Base-by-base conservation (phyloP, 1,140 invertebrate species). In the Lepeophtheirus salmonis region DNA sequence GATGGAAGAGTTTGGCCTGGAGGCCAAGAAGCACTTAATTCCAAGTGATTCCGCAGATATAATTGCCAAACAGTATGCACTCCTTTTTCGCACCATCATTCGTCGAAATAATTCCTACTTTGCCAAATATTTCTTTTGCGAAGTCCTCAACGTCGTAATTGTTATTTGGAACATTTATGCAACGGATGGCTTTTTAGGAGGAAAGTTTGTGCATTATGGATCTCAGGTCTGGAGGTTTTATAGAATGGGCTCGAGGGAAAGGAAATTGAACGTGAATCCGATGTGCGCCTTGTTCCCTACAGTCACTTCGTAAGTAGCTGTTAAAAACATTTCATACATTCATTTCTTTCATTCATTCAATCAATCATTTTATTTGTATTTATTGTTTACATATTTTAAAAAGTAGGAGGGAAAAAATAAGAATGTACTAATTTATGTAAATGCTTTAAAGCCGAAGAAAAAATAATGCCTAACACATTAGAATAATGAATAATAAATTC, bases 231-330 rank as follows among this genome's bases (percentile, higher is more conserved):
- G 21, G 16, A 22, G 23, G 16, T 22, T 18, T 22, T 54, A 54
- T 22, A 20, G 21, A 22, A n/a, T 14, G 3, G 10, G n/a, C 10
- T 12, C 10, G 10, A 10, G 10, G 10, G 17, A 17, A 17, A n/a
- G 16, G 22, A 22, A 14, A 16, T 17, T n/a, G n/a, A 16, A 22
- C n/a, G n/a, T 22, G 52, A 54, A 17, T 14, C 52, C 52, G 16
- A 54, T 54, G 52, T 54, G 52, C 22, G 18, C 52, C 16, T 22
- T 54, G 14, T 54, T 54, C 21, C 52, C 52, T n/a, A 54, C 52
- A 20, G 52, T 54, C 52, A 54, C 52, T 22, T 54, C 52, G 52
- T 54, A 54, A 54, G 52, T 41, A 12, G n/a, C n/a, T n/a, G n/a
- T n/a, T n/a, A n/a, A n/a, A n/a, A n/a, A n/a, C n/a, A n/a, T n/a